phyloP scores from a whole-genome alignment of 2,113 vertebrate genomes.

The Climacteris rufus region DNA sequence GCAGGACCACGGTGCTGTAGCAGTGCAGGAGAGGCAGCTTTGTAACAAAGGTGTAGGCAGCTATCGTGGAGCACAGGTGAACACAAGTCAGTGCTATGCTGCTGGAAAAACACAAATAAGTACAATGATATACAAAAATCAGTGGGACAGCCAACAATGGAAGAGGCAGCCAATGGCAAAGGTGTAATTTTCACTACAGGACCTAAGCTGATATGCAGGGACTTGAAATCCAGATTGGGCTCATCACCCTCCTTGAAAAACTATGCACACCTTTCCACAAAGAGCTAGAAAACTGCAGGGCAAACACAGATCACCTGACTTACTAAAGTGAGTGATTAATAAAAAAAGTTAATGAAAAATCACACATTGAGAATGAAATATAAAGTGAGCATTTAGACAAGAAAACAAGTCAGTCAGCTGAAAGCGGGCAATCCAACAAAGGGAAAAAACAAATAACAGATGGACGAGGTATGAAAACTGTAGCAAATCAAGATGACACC shows the following conservation, averaged over 20 bases:
- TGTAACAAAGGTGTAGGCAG: background rate
- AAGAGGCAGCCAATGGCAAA: background rate
- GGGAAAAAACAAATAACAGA: background rate
- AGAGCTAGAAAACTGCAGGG: background rate
- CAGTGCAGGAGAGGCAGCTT: background rate
- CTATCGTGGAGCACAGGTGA: background rate
- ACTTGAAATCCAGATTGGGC: no score
- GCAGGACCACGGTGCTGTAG: background rate
- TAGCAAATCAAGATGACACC: background rate
- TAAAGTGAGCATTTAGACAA: background rate
- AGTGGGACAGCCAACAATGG: background rate
- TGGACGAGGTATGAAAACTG: background rate
- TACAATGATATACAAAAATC: background rate
- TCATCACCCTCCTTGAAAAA: background rate
- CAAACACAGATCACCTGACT: background rate
- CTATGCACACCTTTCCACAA: background rate
- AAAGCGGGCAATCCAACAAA: background rate
- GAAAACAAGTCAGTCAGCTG: background rate
- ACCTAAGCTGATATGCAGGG: background rate
- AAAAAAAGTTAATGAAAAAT: background rate
- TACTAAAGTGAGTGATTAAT: background rate
- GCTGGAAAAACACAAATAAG: background rate
- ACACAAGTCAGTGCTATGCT: background rate
- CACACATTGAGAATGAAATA: background rate
- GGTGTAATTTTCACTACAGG: background rate